Conservation (phyloP, 2,797 vertebrate genomes). For the Poecilia wingei region DNA sequence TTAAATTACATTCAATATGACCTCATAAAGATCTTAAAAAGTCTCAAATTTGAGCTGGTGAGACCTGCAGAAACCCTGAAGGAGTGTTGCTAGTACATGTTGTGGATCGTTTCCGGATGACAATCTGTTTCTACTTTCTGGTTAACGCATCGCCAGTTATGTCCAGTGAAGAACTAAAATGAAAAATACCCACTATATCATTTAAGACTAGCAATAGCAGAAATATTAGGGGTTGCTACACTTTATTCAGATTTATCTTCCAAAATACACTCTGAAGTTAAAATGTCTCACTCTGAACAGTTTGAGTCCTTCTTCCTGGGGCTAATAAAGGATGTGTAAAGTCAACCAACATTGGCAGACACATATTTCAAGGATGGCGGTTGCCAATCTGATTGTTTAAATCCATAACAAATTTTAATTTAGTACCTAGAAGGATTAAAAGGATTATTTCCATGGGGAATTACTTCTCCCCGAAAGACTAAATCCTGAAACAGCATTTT, state of each 20-base stretch:
- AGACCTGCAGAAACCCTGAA: too few species aligned
- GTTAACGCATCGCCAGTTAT: neutral
- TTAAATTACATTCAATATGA: too few species aligned
- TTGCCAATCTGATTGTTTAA: neutral
- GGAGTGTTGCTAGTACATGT: neutral
- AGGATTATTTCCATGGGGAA: neutral
- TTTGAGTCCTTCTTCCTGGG: neutral
- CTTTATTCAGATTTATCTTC: neutral
- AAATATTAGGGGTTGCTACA: neutral
- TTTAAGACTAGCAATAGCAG: neutral
- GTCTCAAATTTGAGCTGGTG: too few species aligned
- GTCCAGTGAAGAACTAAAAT: neutral
- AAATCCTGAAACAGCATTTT: neutral
- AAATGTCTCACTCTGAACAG: neutral
- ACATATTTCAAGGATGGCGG: neutral
- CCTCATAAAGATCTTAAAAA: too few species aligned
- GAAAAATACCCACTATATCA: neutral
- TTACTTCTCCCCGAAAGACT: conserved; percentile 11
- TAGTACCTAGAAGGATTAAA: neutral
- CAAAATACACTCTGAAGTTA: neutral
- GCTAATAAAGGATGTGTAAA: neutral
- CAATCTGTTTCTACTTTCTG: neutral
- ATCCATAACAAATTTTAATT: neutral
- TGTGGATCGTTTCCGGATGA: neutral
- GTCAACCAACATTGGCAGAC: neutral